Percentiles rank a stretch among this genome's conserved stretches.
Conservation (phyloP, 2,888 invertebrate genomes). For the Antheraea yamamai region DNA sequence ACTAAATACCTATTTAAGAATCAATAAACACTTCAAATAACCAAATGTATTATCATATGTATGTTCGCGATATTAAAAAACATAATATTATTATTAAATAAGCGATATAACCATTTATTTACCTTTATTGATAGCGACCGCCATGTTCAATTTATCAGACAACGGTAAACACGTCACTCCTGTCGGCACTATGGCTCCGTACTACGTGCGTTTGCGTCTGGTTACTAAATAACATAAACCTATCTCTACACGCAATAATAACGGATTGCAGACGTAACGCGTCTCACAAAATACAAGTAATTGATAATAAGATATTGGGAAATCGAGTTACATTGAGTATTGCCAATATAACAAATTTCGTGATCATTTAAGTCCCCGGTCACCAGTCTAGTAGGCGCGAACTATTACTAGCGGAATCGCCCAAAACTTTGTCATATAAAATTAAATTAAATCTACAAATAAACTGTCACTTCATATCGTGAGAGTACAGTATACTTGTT, state of each 20-base stretch:
- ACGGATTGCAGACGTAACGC: not conserved
- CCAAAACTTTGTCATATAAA: not conserved
- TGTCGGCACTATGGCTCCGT: not conserved
- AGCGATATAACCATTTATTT: slow-evolving; percentile 25
- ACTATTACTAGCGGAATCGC: not conserved
- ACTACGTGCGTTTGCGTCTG: not conserved
- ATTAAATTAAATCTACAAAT: not conserved
- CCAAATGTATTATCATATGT: not conserved
- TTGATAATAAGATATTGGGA: not conserved
- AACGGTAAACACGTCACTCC: not conserved
- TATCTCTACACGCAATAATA: not conserved
- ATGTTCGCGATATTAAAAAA: not conserved
- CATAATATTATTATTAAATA: not conserved
- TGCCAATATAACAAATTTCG: not conserved
- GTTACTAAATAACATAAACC: not conserved
- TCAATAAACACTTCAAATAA: not conserved
- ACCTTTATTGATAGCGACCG: slow-evolving; percentile 72
- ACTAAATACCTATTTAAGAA: not conserved
- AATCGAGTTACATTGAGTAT: not conserved
- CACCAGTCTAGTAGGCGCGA: not conserved
- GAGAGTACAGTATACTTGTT: no score
- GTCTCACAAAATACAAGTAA: not conserved
- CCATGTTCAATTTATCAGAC: slow-evolving; percentile 41
- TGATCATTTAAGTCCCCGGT: not conserved
- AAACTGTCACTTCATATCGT: not conserved